Conservation (phyloP, 1,140 invertebrate species). For the Mercenaria mercenaria region DNA sequence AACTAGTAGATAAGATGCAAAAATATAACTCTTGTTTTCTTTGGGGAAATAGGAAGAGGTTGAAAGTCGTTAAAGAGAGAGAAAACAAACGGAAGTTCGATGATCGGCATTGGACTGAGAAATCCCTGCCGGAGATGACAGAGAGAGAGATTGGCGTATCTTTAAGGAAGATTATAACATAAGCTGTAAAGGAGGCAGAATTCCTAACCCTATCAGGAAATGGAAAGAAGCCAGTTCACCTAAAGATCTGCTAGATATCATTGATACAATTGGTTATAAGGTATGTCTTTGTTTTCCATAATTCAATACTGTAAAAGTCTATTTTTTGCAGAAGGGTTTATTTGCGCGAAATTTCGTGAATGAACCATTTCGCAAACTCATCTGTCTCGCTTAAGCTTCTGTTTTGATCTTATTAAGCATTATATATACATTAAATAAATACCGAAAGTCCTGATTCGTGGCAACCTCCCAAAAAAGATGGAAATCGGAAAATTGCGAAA, state of each 20-base stretch:
- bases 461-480: too few relatives aligned
- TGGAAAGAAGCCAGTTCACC: constrained; percentile 98
- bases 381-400: too few relatives aligned
- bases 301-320: too few relatives aligned
- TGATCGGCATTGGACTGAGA: constrained; percentile 99
- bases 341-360: too few relatives aligned
- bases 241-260: constrained; percentile 97
- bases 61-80: constrained; percentile 97
- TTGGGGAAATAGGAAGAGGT: constrained; percentile 91
- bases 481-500: too few relatives aligned
- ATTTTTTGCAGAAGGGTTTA: too few relatives aligned
- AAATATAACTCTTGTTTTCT: too few relatives aligned
- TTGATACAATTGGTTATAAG: constrained; percentile 98
- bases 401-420: too few relatives aligned
- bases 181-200: constrained; percentile 98
- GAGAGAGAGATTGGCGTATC: constrained; percentile 99
- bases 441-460: too few relatives aligned
- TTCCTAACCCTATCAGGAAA: constrained; percentile 97
- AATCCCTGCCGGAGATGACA: constrained; percentile 97
- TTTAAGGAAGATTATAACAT: constrained; percentile 99
- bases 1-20: too few relatives aligned
- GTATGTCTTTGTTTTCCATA: constrained; percentile 71
- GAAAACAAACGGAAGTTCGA: constrained; percentile 99
- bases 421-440: too few relatives aligned
- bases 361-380: too few relatives aligned